Base-by-base conservation (phyloP, 2,888 invertebrate genomes). In the Drosophila setosimentum region DNA sequence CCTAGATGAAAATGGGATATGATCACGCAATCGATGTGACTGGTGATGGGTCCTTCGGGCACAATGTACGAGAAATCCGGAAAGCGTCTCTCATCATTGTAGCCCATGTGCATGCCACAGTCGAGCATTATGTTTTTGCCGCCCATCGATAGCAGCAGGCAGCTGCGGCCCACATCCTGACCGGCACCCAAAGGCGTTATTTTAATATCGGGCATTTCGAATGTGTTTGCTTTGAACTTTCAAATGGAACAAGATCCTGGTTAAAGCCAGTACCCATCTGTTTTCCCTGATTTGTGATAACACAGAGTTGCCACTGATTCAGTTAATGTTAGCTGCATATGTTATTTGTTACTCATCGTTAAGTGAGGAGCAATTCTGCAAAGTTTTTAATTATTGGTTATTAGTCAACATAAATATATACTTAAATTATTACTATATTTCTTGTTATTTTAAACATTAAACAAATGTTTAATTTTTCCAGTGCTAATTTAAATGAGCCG, bases 71-170 rank as follows among this genome's bases (percentile, higher is more conserved):
- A 96, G 92, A 99, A 99, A 93, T 99, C 99, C 0, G 99, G 99
- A 92, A 99, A 99, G 68, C 99, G 94, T 59, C 99, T 94, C 92
- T 99, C 99, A 93, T 99, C 99, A 87, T 98, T 98, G 92, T 96
- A 99, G 0, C 99, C 99, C 99, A 99, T 99, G 92, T 99, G 99
- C 99, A 99, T 99, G 48, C 99, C 99, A 93, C 99, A 99, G 93
- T 99, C 99, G 58, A 99, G 94, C 99, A 99, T 99, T 61, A 99
- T 97, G 92, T 99, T 99, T 93, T 99, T 99, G 29, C 99, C 99
- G 50, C 99, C 98, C 95, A 99, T 97, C 0, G 98, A 96, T 3
- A 99, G 95, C 54, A 99, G 94, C 81, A 99, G 97, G 91, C 99
- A 99, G 92, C 99, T 99, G 59, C 99, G 95, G 1, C 99, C 99